Evolutionary conservation across 2,888 invertebrate species (phyloP).

Genomic region (Pterostichus madidus): DNA sequence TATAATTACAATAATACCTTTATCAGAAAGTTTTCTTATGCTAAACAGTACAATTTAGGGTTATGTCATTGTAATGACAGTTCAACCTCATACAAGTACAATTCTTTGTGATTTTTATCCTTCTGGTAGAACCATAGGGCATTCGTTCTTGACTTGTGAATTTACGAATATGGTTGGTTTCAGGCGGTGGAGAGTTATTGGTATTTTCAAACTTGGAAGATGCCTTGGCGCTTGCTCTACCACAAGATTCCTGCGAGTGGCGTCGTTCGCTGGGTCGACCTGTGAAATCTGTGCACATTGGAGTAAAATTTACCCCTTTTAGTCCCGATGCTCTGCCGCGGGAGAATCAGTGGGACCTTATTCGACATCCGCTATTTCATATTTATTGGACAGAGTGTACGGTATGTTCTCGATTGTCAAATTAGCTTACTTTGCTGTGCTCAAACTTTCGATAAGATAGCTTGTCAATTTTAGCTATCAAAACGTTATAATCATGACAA

Average conservation of each 20-base stretch:
- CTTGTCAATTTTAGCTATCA: no score
- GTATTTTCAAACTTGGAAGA: constrained; percentile 91
- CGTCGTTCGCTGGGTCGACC: constrained; percentile 92
- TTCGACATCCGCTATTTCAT: constrained; percentile 94
- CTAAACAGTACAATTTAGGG: no score
- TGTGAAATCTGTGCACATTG: constrained; percentile 90
- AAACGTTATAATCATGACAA: background rate
- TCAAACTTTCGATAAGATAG: no score
- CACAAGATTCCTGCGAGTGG: constrained; percentile 95
- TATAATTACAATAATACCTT: background rate
- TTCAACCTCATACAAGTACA: no score
- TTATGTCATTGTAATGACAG: no score
- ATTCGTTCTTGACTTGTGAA: no score
- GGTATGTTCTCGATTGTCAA: constrained; percentile 79
- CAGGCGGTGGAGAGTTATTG: constrained; percentile 91
- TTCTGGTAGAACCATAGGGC: no score
- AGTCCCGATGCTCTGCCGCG: constrained; percentile 86
- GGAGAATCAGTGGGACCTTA: constrained; percentile 87
- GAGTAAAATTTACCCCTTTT: constrained; percentile 90
- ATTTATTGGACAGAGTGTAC: constrained; percentile 97
- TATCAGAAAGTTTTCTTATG: background rate
- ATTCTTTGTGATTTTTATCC: no score
- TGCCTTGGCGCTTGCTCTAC: constrained; percentile 87
- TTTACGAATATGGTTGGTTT: no score
- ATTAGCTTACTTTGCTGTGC: no score